Conservation (phyloP, 2,888 invertebrate species). For the Eristalis arbustorum region DNA sequence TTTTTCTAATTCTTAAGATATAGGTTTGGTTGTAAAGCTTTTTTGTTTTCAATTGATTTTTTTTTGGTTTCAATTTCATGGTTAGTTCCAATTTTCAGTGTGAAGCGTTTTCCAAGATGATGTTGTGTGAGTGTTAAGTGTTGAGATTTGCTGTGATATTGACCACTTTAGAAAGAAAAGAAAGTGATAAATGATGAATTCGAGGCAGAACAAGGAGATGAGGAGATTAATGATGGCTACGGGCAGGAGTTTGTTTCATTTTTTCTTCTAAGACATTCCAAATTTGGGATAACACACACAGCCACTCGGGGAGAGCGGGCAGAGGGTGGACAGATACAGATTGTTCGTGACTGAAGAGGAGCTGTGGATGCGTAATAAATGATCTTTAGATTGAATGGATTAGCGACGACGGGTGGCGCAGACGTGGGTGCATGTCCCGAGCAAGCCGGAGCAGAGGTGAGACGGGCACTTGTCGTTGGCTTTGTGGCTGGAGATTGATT, state of each 20-base stretch:
- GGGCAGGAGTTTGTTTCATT: constrained; percentile 2
- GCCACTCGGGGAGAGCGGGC: neutral
- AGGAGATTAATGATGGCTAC: constrained; percentile 55
- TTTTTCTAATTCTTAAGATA: constrained; percentile 33
- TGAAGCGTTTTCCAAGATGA: constrained; percentile 66
- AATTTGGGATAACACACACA: constrained; percentile 2
- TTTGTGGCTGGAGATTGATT: neutral
- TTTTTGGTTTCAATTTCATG: constrained; percentile 24
- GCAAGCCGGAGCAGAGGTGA: neutral
- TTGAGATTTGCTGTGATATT: constrained; percentile 68
- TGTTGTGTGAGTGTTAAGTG: constrained; percentile 68
- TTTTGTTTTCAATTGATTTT: constrained; percentile 39
- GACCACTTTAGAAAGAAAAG: constrained; percentile 67
- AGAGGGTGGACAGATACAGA: constrained; percentile 17
- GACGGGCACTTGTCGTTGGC: neutral
- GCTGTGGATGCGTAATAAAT: constrained; percentile 35
- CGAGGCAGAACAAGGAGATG: constrained; percentile 24
- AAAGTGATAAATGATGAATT: constrained; percentile 69
- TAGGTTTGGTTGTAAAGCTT: constrained; percentile 59
- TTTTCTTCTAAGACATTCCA: constrained; percentile 20
- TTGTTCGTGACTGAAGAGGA: constrained; percentile 45
- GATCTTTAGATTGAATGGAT: constrained; percentile 21
- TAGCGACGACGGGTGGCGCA: neutral
- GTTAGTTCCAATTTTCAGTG: constrained; percentile 61
- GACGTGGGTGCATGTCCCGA: neutral